Evolutionary conservation across 2,113 vertebrate genomes (phyloP).

Genomic region (Lagopus muta): DNA sequence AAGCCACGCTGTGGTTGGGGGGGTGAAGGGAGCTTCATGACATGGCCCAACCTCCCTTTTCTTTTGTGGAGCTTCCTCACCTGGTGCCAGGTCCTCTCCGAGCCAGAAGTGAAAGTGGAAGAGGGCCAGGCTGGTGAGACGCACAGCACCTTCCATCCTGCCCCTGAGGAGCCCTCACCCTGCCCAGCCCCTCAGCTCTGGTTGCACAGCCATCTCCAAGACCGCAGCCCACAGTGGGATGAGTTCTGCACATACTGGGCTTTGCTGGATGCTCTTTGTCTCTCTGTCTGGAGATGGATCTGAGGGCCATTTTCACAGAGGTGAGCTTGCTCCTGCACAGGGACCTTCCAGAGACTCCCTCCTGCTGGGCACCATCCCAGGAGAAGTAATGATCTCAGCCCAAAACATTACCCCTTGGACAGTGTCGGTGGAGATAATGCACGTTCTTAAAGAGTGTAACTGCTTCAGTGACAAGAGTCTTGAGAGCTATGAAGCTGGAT

Average conservation of each 20-base stretch:
- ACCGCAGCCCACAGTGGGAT: not conserved
- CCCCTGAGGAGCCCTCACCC: not conserved
- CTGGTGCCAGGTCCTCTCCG: not conserved
- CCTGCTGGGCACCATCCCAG: not conserved
- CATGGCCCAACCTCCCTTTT: not conserved
- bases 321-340: not conserved
- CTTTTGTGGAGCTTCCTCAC: not conserved
- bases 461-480: not conserved
- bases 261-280: not conserved
- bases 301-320: not conserved
- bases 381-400: not conserved
- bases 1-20: fast-evolving
- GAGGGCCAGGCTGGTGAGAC: fast-evolving
- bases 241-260: not conserved
- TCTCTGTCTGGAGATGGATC: not conserved
- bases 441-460: not conserved
- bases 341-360: not conserved
- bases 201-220: not conserved
- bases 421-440: not conserved
- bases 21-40: not conserved
- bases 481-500: not conserved
- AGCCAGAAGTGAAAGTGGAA: not conserved
- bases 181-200: fast-evolving
- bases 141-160: not conserved
- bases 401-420: not conserved